Evolutionary conservation across 2,113 vertebrate species (phyloP), one percentile per base, ranked within the genome.

Genomic region (Marmota monax): DNA sequence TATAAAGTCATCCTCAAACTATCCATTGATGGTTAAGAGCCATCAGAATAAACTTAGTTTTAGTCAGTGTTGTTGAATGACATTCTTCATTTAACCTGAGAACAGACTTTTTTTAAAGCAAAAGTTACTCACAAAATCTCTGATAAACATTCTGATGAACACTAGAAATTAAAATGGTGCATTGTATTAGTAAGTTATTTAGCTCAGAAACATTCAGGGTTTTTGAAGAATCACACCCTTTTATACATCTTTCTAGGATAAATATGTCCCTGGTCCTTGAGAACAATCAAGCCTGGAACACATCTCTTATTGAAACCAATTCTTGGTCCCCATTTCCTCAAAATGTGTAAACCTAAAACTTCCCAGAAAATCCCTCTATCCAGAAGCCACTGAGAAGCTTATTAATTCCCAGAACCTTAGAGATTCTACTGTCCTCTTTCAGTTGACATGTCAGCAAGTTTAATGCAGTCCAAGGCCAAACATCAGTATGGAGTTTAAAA

Each of bases 91-190:
- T 92, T 73, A 92, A 91, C 78, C 37, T 65, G 56, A 86, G 53
- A 61, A 92, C 4, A 82, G 37, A 72, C n/a, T 97, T 90, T 89
- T 88, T 91, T 63, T 6, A 58, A 58, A 92, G 37, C 72, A 84
- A 77, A 93, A 14, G 3, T 85, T 88, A 86, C 67, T 25, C 32
- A 90, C 56, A 95, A 89, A 82, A 73, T 94, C 34, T 88, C 65
- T 82, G 80, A 89, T 17, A 92, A 93, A 76, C n/a, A 96, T 87
- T 79, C 72, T 37, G 14, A 86, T 37, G 8, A 48, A n/a, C 39
- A 76, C 84, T 80, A 92, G 72, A 95, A 94, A 94, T 84, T 84
- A 93, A 97, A 96, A 84, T 56, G 32, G 14, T 67, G 29, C 23
- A 58, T 37, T 76, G 4, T 61, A 79, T 86, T 87, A 93, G 42